Conservation (phyloP, 1,140 invertebrate genomes). For the Halesus radiatus region DNA sequence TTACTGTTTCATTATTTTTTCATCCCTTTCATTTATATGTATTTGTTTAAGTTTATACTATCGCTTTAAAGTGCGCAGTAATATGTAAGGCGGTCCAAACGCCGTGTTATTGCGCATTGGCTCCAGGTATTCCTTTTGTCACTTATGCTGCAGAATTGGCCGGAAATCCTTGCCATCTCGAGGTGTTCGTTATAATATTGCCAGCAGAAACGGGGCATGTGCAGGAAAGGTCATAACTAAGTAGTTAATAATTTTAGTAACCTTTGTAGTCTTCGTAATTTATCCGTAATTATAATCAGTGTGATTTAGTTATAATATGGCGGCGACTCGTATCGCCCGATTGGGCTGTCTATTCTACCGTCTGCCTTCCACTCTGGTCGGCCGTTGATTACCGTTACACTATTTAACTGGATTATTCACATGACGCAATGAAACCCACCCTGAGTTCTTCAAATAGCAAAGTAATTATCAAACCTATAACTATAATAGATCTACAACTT, state of each 20-base stretch:
- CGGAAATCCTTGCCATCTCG: neutral
- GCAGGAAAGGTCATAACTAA: neutral
- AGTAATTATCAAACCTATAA: neutral
- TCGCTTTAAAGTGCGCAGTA: neutral
- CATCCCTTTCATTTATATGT: neutral
- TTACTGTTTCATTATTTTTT: constrained; percentile 40
- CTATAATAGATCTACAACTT: constrained; percentile 12
- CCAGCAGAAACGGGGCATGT: neutral
- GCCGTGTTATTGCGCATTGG: neutral
- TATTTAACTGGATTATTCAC: constrained; percentile 12
- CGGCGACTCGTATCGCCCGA: constrained; percentile 21
- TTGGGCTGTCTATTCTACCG: constrained; percentile 17
- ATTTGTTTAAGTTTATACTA: neutral
- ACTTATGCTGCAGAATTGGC: neutral
- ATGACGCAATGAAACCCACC: constrained; percentile 28
- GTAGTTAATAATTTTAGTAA: constrained; percentile 26
- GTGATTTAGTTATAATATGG: constrained; percentile 22
- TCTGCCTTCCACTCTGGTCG: constrained; percentile 24
- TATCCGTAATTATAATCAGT: constrained; percentile 25
- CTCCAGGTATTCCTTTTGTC: neutral
- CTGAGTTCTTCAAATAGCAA: neutral
- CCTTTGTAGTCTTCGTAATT: constrained; percentile 33
- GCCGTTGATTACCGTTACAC: constrained; percentile 43
- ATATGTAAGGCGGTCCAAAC: neutral
- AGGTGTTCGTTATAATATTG: neutral